A percentile compares a stretch with the other conserved stretches of the same genome.
These are phyloP conservation scores for Pipa parva DNA, from an alignment of 2,113 vertebrate species.

Conservation along the genomic window DNA sequence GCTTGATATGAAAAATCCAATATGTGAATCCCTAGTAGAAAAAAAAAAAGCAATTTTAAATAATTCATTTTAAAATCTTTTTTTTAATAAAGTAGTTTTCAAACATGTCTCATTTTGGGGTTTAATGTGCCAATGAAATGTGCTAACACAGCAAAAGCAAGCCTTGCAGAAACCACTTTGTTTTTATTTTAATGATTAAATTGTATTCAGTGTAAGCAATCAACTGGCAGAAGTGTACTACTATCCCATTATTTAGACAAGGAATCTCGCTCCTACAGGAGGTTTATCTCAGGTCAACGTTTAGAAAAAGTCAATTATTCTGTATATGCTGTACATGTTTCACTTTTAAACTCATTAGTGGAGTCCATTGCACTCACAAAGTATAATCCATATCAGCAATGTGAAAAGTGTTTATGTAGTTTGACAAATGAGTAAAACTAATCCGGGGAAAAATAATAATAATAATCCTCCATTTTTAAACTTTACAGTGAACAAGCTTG, in stretches of 20 bases:
- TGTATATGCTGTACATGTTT: background rate
- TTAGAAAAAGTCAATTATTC: background rate
- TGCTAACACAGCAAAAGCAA: background rate
- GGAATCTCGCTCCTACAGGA: slow-evolving; percentile 8
- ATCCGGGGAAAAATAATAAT: no score
- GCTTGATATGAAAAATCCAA: background rate
- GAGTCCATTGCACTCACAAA: no score
- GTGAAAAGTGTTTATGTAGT: no score
- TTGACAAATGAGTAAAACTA: no score
- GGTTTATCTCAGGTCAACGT: slow-evolving; percentile 23
- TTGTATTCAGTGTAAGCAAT: slow-evolving; percentile 4
- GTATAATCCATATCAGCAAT: no score
- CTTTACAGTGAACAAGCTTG: no score
- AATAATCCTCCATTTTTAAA: no score
- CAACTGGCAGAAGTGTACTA: slow-evolving; percentile 2
- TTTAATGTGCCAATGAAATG: background rate
- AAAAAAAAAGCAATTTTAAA: slow-evolving; percentile 1
- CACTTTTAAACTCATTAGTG: no score
- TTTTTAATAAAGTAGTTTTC: background rate
- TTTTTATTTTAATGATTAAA: slow-evolving; percentile 30
- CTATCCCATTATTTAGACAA: slow-evolving; percentile 24
- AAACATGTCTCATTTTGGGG: slow-evolving; percentile 2
- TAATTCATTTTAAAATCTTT: background rate
- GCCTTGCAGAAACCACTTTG: slow-evolving; percentile 12
- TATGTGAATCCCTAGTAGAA: background rate